phyloP scores from a whole-genome alignment of 2,113 vertebrate species.

The Saguinus midas region DNA sequence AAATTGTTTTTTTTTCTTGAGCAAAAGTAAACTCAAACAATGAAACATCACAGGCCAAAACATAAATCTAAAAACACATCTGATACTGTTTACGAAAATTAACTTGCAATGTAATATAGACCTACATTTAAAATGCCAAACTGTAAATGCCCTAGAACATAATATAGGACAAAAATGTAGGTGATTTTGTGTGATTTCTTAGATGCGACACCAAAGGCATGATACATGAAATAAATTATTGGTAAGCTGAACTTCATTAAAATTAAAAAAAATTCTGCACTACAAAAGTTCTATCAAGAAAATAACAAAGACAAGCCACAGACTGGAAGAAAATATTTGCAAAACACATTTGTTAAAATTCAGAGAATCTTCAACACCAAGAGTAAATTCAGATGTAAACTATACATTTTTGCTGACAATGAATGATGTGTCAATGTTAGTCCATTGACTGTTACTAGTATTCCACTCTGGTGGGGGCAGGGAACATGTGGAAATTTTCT shows the following conservation, averaged over 20 bases:
- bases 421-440: neutral
- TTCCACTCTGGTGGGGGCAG: neutral
- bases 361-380: neutral
- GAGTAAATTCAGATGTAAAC: neutral
- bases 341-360: conserved; percentile 7
- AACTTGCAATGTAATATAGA: neutral
- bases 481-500: neutral
- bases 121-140: neutral
- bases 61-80: neutral
- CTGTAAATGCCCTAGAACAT: neutral
- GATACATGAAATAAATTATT: neutral
- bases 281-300: neutral
- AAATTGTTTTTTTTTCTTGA: neutral
- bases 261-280: neutral
- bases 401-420: neutral
- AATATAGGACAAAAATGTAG: neutral
- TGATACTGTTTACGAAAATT: neutral
- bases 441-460: neutral
- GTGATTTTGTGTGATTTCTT: neutral
- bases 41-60: neutral
- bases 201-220: neutral
- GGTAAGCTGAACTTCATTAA: neutral
- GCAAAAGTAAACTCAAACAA: neutral
- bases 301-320: neutral
- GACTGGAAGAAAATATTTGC: neutral